A percentile compares a stretch with the other conserved stretches of the same genome.
phyloP scores from a whole-genome alignment of 2,113 vertebrate species.

The Pterocles orientalis region DNA sequence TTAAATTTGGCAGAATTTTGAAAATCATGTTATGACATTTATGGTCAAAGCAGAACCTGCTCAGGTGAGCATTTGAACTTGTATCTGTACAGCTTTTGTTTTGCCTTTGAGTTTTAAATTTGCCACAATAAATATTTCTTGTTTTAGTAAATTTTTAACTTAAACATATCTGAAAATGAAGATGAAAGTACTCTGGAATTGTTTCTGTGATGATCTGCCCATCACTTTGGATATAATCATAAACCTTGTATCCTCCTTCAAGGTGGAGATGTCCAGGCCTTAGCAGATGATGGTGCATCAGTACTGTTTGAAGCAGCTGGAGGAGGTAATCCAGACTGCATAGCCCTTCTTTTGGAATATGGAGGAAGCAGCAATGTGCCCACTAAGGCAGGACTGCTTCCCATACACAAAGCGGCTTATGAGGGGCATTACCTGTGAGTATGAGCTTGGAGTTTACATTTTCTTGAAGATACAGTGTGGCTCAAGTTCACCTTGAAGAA shows the following conservation, averaged over 20 bases:
- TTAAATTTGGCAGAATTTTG: not conserved
- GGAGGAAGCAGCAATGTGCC: conserved; percentile 84
- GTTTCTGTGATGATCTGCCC: not conserved
- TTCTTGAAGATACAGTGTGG: not conserved
- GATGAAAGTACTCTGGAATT: not conserved
- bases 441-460: not conserved
- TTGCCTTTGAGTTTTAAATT: not conserved
- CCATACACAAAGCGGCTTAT: conserved; percentile 86
- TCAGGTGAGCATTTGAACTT: not conserved
- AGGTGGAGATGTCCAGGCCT: conserved; percentile 83
- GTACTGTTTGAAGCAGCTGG: conserved; percentile 84
- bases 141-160: not conserved
- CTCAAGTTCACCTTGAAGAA: not conserved
- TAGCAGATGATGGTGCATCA: conserved; percentile 82
- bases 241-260: not conserved
- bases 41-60: not conserved
- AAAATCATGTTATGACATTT: not conserved
- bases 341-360: conserved; percentile 84
- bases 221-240: not conserved
- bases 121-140: not conserved
- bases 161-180: not conserved
- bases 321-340: conserved; percentile 83
- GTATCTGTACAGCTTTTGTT: not conserved
- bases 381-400: conserved; percentile 81
- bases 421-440: conserved; percentile 89